A percentile compares a stretch with the other conserved stretches of the same genome.
phyloP scores from a whole-genome alignment of 2,113 vertebrate species.

The Anolis sagrei region DNA sequence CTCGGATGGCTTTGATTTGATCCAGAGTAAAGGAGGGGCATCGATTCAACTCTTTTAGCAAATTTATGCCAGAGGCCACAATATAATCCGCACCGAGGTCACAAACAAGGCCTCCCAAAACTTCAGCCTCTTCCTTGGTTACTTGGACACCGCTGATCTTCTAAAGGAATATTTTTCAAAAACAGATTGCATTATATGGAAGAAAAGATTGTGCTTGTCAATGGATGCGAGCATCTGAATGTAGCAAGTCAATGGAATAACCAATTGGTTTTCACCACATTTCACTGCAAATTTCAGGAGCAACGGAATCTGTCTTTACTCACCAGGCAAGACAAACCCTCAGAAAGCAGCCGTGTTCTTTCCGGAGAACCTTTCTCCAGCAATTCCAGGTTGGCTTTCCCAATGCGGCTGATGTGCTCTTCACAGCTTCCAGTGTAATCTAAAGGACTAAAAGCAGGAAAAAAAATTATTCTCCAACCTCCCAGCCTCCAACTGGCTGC shows the following conservation, averaged over 20 bases:
- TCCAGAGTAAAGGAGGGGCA: slow-evolving; percentile 62
- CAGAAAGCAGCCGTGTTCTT: slow-evolving; percentile 54
- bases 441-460: slow-evolving; percentile 50
- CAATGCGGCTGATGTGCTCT: slow-evolving; percentile 31
- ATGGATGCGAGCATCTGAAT: too few species aligned
- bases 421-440: slow-evolving; percentile 63
- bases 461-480: too few species aligned
- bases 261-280: too few species aligned
- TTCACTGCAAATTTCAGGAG: too few species aligned
- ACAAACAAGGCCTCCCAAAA: slow-evolving; percentile 67
- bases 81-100: slow-evolving; percentile 61
- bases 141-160: slow-evolving; percentile 32
- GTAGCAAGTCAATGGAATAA: too few species aligned
- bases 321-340: slow-evolving; percentile 70
- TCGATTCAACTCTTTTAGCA: slow-evolving; percentile 53
- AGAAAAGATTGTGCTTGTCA: too few species aligned
- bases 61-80: not conserved
- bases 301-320: fast-evolving
- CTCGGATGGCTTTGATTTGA: slow-evolving; percentile 63
- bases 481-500: too few species aligned
- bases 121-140: fast-evolving
- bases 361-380: slow-evolving; percentile 25
- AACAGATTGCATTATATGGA: too few species aligned
- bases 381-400: slow-evolving; percentile 51
- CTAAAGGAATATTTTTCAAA: slow-evolving; percentile 31